Evolutionary conservation across 2,888 invertebrate species (phyloP).

Genomic region (Drosophila gaucha): DNA sequence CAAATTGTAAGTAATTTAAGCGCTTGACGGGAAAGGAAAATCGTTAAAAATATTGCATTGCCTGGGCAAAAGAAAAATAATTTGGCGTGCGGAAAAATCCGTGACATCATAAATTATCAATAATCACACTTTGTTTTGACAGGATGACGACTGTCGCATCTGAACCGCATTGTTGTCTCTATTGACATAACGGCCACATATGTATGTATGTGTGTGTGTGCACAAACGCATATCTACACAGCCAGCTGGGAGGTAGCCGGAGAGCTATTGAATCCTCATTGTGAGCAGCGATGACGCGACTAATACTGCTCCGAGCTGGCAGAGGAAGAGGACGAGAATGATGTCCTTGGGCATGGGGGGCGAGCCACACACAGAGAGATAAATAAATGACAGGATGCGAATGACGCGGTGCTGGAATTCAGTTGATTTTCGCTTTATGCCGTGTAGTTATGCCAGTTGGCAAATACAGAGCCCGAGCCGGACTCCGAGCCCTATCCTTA

Average conservation of each 20-base stretch:
- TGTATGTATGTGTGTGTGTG: background rate
- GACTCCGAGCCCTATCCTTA: constrained; percentile 12
- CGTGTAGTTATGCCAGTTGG: constrained; percentile 49
- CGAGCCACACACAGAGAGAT: constrained; percentile 35
- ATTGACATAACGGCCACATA: constrained; percentile 56
- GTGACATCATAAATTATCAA: constrained; percentile 85
- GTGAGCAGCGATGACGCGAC: constrained; percentile 79
- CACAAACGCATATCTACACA: constrained; percentile 14
- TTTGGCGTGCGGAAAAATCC: constrained; percentile 72
- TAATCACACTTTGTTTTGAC: constrained; percentile 85
- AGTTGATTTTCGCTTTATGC: constrained; percentile 57
- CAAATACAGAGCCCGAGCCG: constrained; percentile 1
- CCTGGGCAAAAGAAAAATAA: constrained; percentile 48
- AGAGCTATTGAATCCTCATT: constrained; percentile 70
- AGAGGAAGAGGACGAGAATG: background rate
- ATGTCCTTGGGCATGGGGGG: constrained; percentile 47
- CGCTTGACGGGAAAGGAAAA: constrained; percentile 10
- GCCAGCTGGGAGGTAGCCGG: constrained; percentile 40
- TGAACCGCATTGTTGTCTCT: constrained; percentile 74
- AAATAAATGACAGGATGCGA: constrained; percentile 77
- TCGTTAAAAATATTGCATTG: constrained; percentile 41
- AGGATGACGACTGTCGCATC: constrained; percentile 80
- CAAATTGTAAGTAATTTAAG: constrained; percentile 20
- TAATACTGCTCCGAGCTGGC: constrained; percentile 55
- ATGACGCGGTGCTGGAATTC: constrained; percentile 56